Conservation (phyloP, 2,113 vertebrate genomes). For the Apodemus sylvaticus region DNA sequence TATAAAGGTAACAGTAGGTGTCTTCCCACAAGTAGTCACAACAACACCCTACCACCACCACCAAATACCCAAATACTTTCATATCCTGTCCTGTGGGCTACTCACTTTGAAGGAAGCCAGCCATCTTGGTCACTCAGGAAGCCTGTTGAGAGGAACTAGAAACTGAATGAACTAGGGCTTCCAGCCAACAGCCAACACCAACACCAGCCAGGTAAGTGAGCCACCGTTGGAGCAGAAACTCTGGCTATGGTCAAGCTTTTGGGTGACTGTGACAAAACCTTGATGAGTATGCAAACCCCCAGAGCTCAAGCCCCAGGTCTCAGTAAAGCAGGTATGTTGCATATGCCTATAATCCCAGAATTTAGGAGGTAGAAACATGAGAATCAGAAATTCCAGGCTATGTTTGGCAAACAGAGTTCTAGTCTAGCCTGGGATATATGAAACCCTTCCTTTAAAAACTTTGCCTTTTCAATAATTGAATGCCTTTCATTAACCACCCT, state of each 20-base stretch:
- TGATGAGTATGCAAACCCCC: not conserved
- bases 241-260: not conserved
- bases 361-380: not conserved
- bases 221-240: not conserved
- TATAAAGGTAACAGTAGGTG: not conserved
- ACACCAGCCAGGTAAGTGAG: not conserved
- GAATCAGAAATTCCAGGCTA: not conserved
- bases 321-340: not conserved
- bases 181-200: not conserved
- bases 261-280: not conserved
- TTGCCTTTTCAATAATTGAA: not conserved
- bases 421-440: not conserved
- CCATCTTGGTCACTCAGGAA: not conserved
- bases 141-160: not conserved
- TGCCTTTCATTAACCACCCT: slow-evolving; percentile 2
- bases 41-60: too few species aligned
- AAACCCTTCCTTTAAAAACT: not conserved
- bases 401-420: not conserved
- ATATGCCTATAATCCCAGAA: not conserved
- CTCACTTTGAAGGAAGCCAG: not conserved
- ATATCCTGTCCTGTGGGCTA: not conserved
- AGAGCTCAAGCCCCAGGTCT: not conserved
- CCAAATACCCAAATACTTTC: not conserved
- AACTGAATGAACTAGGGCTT: not conserved
- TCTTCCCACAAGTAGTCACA: not conserved